Evolutionary conservation across 2,888 invertebrate genomes (phyloP), one percentile per base, ranked within the genome.

Genomic region (Tolmerus cingulatus): DNA sequence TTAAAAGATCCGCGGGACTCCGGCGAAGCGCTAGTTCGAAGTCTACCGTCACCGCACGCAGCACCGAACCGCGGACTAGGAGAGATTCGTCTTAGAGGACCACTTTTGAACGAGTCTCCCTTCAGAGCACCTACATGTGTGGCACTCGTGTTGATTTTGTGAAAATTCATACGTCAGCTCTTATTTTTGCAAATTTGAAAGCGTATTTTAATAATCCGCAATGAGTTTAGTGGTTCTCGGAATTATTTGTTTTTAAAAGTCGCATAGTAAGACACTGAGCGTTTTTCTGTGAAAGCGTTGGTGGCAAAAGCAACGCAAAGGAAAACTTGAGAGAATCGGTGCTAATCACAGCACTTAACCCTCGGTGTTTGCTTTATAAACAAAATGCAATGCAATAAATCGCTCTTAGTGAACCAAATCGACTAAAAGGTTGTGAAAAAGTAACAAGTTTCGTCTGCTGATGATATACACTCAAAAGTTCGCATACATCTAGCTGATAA

Each of bases 11-110:
- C 8, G 74, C 85, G 66, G 46, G 23, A 27, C 30, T 74, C 74
- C 74, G 85, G 74, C 74, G 85, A 43, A 40, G 74, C 85, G 74
- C 57, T 74, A 85, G 85, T 85, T 74, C 85, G 85, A 85, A 85
- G 30, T 46, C 74, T 74, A 74, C 85, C 57, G 74, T 30, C 74
- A 85, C 30, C 43, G 85, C 37, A 30, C 37, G 23, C 19, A 74
- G 74, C 37, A 40, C 43, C 46, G 74, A 74, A 7, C 46, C 16
- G 40, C 79, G n/a, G 7, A 16, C 51, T 57, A 43, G 46, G 19
- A 46, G 76, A 76, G 37, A 37, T 37, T 76, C 76, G 12, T 66
- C 23, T 66, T 66, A 27, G 55, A 66, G 66, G 66, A 66, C 66
- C 27, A 8, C 66, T 66, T 66, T 66, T 66, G 51, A 16, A 51